Percentiles rank a stretch among this genome's conserved stretches.
These are phyloP conservation scores for Molanna angustata DNA, from an alignment of 2,888 invertebrate genomes.

Conservation along the genomic window DNA sequence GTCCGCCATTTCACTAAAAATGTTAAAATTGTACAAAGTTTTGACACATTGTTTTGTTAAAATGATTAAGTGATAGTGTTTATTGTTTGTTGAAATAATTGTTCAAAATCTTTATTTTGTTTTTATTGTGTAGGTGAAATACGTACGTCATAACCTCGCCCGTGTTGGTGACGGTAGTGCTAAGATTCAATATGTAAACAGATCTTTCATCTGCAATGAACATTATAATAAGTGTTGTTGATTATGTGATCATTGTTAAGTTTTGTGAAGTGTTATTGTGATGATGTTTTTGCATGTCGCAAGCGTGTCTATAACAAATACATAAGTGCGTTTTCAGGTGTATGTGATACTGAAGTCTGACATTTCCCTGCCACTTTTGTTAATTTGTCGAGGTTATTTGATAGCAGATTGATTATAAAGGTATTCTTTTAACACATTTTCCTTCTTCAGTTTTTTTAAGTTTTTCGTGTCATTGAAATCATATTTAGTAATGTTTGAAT, in stretches of 20 bases:
- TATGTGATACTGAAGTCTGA: not conserved
- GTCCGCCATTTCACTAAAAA: too few relatives aligned
- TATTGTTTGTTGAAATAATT: too few relatives aligned
- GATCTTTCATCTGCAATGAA: conserved; percentile 10
- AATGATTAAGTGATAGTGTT: too few relatives aligned
- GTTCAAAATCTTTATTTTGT: too few relatives aligned
- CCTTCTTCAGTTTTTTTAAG: too few relatives aligned
- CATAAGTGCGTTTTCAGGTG: not conserved
- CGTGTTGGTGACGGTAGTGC: conserved; percentile 9
- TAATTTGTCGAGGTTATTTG: conserved; percentile 4
- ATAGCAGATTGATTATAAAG: conserved; percentile 2
- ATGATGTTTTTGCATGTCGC: not conserved
- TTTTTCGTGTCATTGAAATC: too few relatives aligned
- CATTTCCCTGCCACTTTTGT: conserved; percentile 8
- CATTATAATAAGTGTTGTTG: conserved; percentile 1
- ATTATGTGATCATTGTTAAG: not conserved
- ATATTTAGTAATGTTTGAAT: too few relatives aligned
- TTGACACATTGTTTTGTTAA: too few relatives aligned
- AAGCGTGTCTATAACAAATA: not conserved
- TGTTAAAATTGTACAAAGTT: too few relatives aligned
- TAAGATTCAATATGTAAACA: conserved; percentile 21
- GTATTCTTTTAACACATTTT: too few relatives aligned
- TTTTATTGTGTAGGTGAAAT: not conserved
- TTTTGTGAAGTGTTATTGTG: not conserved
- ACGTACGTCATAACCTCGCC: conserved; percentile 19